Conservation (phyloP, 2,888 invertebrate species). For the Lepetodrilus schrolli region DNA sequence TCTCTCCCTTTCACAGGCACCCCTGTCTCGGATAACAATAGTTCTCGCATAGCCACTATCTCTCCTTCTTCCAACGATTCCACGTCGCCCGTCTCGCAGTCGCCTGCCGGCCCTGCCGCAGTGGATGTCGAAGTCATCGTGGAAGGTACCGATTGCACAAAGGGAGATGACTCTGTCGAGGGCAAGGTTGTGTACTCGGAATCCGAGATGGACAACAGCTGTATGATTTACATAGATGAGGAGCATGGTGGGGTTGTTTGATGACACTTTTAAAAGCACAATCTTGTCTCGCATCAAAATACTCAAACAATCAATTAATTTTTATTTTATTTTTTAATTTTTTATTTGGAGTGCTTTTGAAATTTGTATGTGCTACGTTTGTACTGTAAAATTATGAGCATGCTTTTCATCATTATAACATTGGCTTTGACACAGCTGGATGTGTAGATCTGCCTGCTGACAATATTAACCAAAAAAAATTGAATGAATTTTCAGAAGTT, state of each 20-base stretch:
- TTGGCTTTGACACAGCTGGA: neutral
- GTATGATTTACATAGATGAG: conserved; percentile 46
- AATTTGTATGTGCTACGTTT: neutral
- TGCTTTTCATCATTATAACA: neutral
- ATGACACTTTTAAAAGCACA: no score
- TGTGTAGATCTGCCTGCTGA: neutral
- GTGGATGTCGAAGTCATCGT: neutral
- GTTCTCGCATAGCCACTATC: neutral
- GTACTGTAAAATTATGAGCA: neutral
- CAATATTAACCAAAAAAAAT: no score
- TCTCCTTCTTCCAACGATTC: neutral
- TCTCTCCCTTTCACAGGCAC: conserved; percentile 28
- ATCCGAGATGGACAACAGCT: conserved; percentile 53
- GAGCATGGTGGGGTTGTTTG: conserved; percentile 23
- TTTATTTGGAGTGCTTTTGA: no score
- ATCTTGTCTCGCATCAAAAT: no score
- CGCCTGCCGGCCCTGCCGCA: neutral
- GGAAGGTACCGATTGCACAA: neutral
- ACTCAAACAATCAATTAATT: no score
- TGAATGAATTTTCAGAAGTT: no score
- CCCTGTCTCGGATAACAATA: neutral
- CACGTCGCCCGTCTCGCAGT: neutral
- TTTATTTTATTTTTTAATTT: no score
- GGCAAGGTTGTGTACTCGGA: conserved; percentile 51
- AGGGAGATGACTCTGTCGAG: neutral